Evolutionary conservation across 2,888 invertebrate species (phyloP), one percentile per base, ranked within the genome.

Genomic region (Adelognathus sp.): DNA sequence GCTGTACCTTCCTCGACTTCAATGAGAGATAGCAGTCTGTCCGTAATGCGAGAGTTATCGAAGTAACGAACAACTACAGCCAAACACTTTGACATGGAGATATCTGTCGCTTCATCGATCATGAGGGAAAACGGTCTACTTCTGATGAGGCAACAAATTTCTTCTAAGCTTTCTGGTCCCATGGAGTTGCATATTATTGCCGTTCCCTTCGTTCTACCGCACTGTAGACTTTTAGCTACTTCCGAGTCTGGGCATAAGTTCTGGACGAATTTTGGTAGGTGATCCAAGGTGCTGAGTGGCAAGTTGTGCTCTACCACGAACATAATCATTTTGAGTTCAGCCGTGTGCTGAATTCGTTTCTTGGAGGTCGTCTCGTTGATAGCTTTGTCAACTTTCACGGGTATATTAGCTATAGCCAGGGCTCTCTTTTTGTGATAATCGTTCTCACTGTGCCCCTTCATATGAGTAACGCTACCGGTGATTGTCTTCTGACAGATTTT

Each of bases 91-190:
- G 81, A n/a, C 3, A 72, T 81, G 1, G 67, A 18, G 2, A 84
- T 56, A 73, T 85, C 84, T 0, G 85, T 86, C 1, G 83, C 79
- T 69, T 86, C 85, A 66, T 86, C 85, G 21, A 86, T 70, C 16
- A 86, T 86, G 2, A 83, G 21, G 6, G 81, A 83, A 78, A 77
- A 85, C 7, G 46, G n/a, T n/a, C n/a, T n/a, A n/a, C n/a, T n/a
- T n/a, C n/a, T n/a, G n/a, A n/a, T 61, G 36, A 83, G 33, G 33
- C 74, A 73, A 31, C 66, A 16, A 2, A 27, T 2, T 36, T 70
- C 33, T 16, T 60, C 33, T 27, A 56, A 66, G 4, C 58, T 50
- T 70, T 80, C 79, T 74, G 56, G 16, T 29, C 79, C 78, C 4
- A 82, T 41, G 44, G 70, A 74, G 36, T 77, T 63, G 46, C 54